A percentile compares a stretch with the other conserved stretches of the same genome.
Evolutionary conservation across 2,888 invertebrate species (phyloP).

Genomic region (Lasioglossum marginatum): DNA sequence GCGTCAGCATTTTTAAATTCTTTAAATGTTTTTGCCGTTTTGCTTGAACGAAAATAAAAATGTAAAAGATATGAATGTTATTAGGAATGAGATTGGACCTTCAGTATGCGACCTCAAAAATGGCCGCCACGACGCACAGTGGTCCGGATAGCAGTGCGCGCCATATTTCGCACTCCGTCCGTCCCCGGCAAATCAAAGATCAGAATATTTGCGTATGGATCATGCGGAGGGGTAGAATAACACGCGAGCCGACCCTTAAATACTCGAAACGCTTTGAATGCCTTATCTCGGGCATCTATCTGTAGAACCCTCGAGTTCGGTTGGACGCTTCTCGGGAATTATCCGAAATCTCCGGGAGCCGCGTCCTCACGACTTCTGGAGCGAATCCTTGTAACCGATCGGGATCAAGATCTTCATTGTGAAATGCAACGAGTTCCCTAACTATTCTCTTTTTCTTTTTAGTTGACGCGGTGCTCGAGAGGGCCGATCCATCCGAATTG

Average conservation of each 20-base stretch:
- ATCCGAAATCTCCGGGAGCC: constrained; percentile 80
- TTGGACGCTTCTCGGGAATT: constrained; percentile 82
- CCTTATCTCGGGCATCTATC: constrained; percentile 83
- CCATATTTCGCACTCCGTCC: constrained; percentile 53
- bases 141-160: constrained; percentile 28
- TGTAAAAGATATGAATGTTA: not conserved
- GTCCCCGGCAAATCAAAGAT: constrained; percentile 35
- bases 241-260: constrained; percentile 76
- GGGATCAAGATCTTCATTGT: constrained; percentile 74
- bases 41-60: not conserved
- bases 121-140: constrained; percentile 27
- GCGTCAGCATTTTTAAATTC: too few relatives aligned
- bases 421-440: constrained; percentile 26
- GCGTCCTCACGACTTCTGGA: constrained; percentile 58
- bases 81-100: not conserved
- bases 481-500: constrained; percentile 55
- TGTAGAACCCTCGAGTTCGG: constrained; percentile 82
- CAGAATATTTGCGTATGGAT: constrained; percentile 46
- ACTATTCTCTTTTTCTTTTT: constrained; percentile 26
- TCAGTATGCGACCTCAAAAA: constrained; percentile 11
- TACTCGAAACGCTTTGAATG: constrained; percentile 82
- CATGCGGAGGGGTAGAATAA: constrained; percentile 56
- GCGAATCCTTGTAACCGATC: constrained; percentile 81
- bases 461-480: constrained; percentile 37
- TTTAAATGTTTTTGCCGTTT: too few relatives aligned